Conservation (phyloP, 2,113 vertebrate species). For the Chionodraco myersi region DNA sequence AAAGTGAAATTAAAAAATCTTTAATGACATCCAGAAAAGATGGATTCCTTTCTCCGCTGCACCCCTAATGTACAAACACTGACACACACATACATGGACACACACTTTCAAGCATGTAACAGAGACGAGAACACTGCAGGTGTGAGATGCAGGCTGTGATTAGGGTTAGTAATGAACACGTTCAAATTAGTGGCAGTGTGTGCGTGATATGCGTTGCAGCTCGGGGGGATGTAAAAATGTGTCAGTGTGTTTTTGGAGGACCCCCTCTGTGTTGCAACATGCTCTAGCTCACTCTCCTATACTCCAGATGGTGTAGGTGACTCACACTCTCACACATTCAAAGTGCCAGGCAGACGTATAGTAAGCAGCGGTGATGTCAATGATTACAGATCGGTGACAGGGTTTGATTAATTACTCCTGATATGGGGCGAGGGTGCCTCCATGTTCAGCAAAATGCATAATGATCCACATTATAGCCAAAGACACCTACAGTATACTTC, state of each 20-base stretch:
- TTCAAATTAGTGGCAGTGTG: neutral
- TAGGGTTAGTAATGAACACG: slow-evolving; percentile 66
- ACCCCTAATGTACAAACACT: slow-evolving; percentile 3
- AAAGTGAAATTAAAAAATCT: neutral
- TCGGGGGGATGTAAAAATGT: slow-evolving; percentile 58
- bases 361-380: slow-evolving; percentile 77
- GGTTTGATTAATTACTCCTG: slow-evolving; percentile 83
- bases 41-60: slow-evolving; percentile 1
- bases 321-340: slow-evolving; percentile 57
- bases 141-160: slow-evolving; percentile 68
- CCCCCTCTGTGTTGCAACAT: slow-evolving; percentile 79
- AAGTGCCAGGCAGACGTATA: slow-evolving; percentile 70
- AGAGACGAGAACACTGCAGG: slow-evolving; percentile 59
- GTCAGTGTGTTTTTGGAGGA: slow-evolving; percentile 70
- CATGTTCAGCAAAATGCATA: slow-evolving; percentile 66
- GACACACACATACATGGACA: neutral
- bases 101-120: slow-evolving; percentile 56
- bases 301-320: slow-evolving; percentile 84
- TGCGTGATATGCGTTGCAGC: slow-evolving; percentile 39
- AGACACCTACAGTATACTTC: slow-evolving; percentile 6
- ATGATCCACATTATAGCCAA: slow-evolving; percentile 50
- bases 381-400: slow-evolving; percentile 80
- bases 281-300: slow-evolving; percentile 69
- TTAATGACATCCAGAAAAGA: neutral
- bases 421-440: slow-evolving; percentile 49